These are phyloP conservation scores for Labeo rohita DNA, from an alignment of 2,113 vertebrate genomes.

Conservation along the genomic window DNA sequence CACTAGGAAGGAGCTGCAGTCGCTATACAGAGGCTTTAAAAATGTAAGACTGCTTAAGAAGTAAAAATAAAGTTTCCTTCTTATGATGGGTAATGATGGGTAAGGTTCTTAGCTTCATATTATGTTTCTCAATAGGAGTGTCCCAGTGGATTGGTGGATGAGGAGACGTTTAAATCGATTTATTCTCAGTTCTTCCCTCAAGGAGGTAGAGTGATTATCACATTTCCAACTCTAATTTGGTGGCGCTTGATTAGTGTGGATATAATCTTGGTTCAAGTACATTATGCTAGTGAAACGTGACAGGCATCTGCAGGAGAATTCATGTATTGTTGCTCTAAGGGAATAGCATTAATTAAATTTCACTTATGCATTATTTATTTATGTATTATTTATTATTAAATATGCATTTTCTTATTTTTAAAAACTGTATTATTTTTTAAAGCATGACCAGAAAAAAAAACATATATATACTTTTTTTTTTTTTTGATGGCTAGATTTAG, in stretches of 20 bases:
- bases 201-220: conserved; percentile 73
- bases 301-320: background rate
- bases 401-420: too few species aligned
- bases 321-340: background rate
- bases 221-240: background rate
- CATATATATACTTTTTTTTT: too few species aligned
- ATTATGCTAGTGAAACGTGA: background rate
- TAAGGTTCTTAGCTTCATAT: background rate
- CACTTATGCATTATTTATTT: too few species aligned
- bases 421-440: too few species aligned
- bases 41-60: conserved; percentile 71
- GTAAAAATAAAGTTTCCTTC: background rate
- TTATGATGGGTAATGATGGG: background rate
- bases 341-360: background rate
- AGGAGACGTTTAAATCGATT: conserved; percentile 87
- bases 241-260: background rate
- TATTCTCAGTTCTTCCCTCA: conserved; percentile 88
- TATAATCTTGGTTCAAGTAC: background rate
- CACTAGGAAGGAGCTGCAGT: conserved; percentile 83
- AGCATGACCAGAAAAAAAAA: too few species aligned
- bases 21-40: conserved; percentile 88
- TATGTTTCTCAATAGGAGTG: conserved; percentile 77
- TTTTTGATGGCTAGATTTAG: too few species aligned
- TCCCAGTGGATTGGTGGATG: conserved; percentile 84
- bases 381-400: too few species aligned